A percentile compares a stretch with the other conserved stretches of the same genome.
phyloP scores from a whole-genome alignment of 2,888 invertebrate genomes.

The Peribatodes rhomboidaria region DNA sequence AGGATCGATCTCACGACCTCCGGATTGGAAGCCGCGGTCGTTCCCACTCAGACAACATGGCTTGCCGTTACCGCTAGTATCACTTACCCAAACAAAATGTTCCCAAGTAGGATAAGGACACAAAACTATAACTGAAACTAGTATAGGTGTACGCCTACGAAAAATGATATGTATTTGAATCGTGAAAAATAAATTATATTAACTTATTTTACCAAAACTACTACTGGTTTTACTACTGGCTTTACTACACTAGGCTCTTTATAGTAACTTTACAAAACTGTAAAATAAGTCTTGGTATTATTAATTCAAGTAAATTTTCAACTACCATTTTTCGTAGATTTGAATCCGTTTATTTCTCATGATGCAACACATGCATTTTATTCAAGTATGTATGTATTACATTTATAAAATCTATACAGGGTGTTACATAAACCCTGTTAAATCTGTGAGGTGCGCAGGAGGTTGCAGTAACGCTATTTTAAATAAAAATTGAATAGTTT shows the following conservation, averaged over 20 bases:
- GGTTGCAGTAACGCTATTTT: too few relatives aligned
- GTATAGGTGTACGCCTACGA: constrained; percentile 4
- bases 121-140: constrained; percentile 1
- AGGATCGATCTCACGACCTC: too few relatives aligned
- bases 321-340: constrained; percentile 6
- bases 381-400: not conserved
- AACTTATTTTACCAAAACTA: too few relatives aligned
- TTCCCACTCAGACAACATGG: too few relatives aligned
- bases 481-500: too few relatives aligned
- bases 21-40: too few relatives aligned
- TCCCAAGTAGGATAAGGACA: constrained; percentile 9
- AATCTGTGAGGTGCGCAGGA: too few relatives aligned
- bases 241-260: too few relatives aligned
- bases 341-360: not conserved
- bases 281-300: not conserved
- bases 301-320: not conserved
- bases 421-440: too few relatives aligned
- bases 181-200: too few relatives aligned
- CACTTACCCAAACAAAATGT: constrained; percentile 14
- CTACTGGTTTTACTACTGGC: too few relatives aligned
- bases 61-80: not conserved
- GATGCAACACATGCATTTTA: not conserved
- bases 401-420: not conserved
- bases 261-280: too few relatives aligned
- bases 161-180: not conserved